Evolutionary conservation across 2,888 invertebrate genomes (phyloP).

Genomic region (Dendrolimus houi): DNA sequence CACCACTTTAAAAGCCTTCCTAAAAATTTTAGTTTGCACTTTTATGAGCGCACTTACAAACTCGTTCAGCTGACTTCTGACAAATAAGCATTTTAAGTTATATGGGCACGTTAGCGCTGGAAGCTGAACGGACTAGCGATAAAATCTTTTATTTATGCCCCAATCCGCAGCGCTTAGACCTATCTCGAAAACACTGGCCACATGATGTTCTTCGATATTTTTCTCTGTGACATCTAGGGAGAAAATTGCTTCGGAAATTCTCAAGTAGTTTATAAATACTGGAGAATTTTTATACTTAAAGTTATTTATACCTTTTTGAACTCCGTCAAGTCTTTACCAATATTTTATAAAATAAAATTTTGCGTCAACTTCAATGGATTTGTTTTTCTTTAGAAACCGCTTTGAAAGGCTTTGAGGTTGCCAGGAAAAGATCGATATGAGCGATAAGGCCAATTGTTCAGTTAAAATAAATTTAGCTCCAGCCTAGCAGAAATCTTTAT

Average conservation of each 20-base stretch:
- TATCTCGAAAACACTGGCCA: slow-evolving; percentile 7
- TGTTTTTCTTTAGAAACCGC: too few relatives aligned
- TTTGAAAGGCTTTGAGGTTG: too few relatives aligned
- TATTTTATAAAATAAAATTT: too few relatives aligned
- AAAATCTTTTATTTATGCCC: slow-evolving; percentile 23
- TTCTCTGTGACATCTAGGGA: neutral
- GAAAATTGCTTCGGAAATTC: neutral
- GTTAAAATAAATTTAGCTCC: too few relatives aligned
- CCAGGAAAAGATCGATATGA: too few relatives aligned
- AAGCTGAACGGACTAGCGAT: slow-evolving; percentile 8
- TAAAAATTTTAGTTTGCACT: neutral
- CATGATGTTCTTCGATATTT: slow-evolving; percentile 7
- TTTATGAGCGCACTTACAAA: neutral
- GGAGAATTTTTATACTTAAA: too few relatives aligned
- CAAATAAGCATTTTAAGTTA: slow-evolving; percentile 6
- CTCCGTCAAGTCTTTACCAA: too few relatives aligned
- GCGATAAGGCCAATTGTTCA: too few relatives aligned
- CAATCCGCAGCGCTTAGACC: slow-evolving; percentile 14
- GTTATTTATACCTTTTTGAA: too few relatives aligned
- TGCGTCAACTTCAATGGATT: too few relatives aligned
- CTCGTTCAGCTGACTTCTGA: slow-evolving; percentile 1
- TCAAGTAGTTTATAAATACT: too few relatives aligned
- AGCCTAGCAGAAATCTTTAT: too few relatives aligned
- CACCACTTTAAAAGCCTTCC: neutral
- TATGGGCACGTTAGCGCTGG: slow-evolving; percentile 1